These are phyloP conservation scores for Erythrocercus mccallii DNA, from an alignment of 2,113 vertebrate species.

Conservation along the genomic window DNA sequence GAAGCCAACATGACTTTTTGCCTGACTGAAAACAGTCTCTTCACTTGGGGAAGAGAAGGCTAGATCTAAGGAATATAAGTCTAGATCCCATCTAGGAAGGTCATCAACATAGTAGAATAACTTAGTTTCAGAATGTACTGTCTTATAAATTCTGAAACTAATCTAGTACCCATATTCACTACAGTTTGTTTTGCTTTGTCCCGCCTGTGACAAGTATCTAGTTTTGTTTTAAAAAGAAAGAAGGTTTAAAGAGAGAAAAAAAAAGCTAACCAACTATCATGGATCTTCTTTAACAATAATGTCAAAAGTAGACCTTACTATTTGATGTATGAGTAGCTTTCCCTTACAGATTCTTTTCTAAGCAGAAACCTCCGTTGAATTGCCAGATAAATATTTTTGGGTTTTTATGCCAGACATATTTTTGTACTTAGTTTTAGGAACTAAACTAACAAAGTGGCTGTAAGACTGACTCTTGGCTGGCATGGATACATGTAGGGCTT, in stretches of 20 bases:
- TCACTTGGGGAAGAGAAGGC: neutral
- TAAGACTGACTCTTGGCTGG: neutral
- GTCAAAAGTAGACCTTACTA: neutral
- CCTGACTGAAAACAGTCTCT: neutral
- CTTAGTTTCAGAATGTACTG: neutral
- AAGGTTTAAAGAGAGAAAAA: neutral
- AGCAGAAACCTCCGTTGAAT: neutral
- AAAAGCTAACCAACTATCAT: neutral
- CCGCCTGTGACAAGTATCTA: neutral
- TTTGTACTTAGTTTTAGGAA: neutral
- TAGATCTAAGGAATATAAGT: neutral
- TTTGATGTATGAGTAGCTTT: neutral
- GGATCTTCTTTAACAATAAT: neutral
- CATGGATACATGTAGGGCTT: neutral
- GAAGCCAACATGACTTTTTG: neutral
- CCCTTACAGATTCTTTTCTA: neutral
- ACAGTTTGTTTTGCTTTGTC: neutral
- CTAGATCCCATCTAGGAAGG: neutral
- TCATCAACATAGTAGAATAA: neutral
- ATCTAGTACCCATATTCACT: neutral
- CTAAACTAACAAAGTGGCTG: neutral
- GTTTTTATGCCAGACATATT: neutral
- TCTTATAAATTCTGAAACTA: neutral
- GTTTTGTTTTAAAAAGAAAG: neutral
- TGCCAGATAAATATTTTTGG: neutral